A percentile compares a stretch with the other conserved stretches of the same genome.
phyloP scores from a whole-genome alignment of 2,888 invertebrate species.

The Eustalomyia histrio region DNA sequence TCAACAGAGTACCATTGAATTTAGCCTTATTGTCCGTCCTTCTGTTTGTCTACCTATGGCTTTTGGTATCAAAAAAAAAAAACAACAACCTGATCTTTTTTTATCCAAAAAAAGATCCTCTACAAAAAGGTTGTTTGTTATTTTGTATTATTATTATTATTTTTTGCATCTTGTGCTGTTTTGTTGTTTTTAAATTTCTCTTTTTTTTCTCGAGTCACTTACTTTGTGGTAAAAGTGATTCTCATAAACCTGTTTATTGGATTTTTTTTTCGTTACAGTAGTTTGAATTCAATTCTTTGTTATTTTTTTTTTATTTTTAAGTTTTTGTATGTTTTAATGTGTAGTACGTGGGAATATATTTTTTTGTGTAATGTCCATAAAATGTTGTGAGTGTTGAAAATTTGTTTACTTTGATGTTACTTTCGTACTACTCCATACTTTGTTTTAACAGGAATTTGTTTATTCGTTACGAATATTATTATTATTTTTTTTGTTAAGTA shows the following conservation, averaged over 20 bases:
- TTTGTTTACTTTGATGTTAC: slow-evolving; percentile 34
- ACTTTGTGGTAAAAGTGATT: slow-evolving; percentile 60
- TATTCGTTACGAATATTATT: neutral
- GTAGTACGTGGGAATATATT: slow-evolving; percentile 62
- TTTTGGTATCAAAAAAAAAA: slow-evolving; percentile 6
- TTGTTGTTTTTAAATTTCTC: slow-evolving; percentile 55
- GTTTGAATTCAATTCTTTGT: slow-evolving; percentile 2
- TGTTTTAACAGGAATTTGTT: slow-evolving; percentile 36
- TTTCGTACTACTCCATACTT: slow-evolving; percentile 6
- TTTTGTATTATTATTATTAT: slow-evolving; percentile 3
- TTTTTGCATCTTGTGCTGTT: slow-evolving; percentile 41
- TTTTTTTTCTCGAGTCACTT: slow-evolving; percentile 55
- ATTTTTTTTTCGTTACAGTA: slow-evolving; percentile 22
- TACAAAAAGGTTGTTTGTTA: slow-evolving; percentile 29
- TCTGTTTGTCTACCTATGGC: slow-evolving; percentile 10
- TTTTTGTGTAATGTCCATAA: slow-evolving; percentile 39
- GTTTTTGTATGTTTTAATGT: slow-evolving; percentile 14
- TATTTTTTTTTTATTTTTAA: slow-evolving; percentile 28
- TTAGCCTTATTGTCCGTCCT: slow-evolving; percentile 12
- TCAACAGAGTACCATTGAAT: neutral
- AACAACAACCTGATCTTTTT: slow-evolving; percentile 40
- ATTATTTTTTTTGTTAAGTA: neutral
- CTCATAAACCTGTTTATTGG: slow-evolving; percentile 53
- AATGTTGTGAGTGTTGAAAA: slow-evolving; percentile 41
- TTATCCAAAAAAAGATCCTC: slow-evolving; percentile 30